Percentiles rank a stretch among this genome's conserved stretches.
These are phyloP conservation scores for Temnothorax longispinosus DNA, from an alignment of 1,140 invertebrate genomes.

Conservation along the genomic window DNA sequence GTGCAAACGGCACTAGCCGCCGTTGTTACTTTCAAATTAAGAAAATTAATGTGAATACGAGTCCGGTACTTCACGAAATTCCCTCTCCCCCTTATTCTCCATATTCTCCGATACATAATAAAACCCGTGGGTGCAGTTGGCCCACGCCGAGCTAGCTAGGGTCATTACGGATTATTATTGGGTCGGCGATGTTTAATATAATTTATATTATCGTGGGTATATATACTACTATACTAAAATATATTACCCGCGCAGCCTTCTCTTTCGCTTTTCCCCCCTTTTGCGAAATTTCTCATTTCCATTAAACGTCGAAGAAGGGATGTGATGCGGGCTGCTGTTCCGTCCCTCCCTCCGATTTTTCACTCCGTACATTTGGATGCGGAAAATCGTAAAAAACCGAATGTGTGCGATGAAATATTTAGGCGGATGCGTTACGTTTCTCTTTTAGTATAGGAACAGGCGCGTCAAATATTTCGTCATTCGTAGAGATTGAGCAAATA, in stretches of 20 bases:
- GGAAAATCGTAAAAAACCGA: slow-evolving; percentile 15
- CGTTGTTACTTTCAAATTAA: slow-evolving; percentile 75
- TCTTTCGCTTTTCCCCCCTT: not conserved
- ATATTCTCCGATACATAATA: slow-evolving; percentile 61
- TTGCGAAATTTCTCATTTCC: slow-evolving; percentile 23
- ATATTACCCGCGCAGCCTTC: slow-evolving; percentile 1
- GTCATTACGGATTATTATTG: slow-evolving; percentile 57
- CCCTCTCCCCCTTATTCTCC: slow-evolving; percentile 14
- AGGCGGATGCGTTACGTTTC: not conserved
- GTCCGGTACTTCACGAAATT: slow-evolving; percentile 65
- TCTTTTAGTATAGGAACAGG: slow-evolving; percentile 15
- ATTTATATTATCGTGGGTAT: slow-evolving; percentile 24
- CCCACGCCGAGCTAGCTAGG: not conserved
- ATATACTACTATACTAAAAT: slow-evolving; percentile 3
- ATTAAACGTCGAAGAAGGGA: not conserved
- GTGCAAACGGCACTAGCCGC: slow-evolving; percentile 65
- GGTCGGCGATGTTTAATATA: slow-evolving; percentile 43
- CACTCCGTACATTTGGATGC: not conserved
- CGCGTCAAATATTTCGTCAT: slow-evolving; percentile 33
- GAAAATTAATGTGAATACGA: slow-evolving; percentile 70
- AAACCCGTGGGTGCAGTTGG: slow-evolving; percentile 54
- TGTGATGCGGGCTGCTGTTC: not conserved
- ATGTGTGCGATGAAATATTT: slow-evolving; percentile 45
- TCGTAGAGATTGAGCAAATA: slow-evolving; percentile 43
- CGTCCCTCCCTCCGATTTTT: not conserved